Evolutionary conservation across 2,113 vertebrate genomes (phyloP).

Genomic region (Proteles cristata): DNA sequence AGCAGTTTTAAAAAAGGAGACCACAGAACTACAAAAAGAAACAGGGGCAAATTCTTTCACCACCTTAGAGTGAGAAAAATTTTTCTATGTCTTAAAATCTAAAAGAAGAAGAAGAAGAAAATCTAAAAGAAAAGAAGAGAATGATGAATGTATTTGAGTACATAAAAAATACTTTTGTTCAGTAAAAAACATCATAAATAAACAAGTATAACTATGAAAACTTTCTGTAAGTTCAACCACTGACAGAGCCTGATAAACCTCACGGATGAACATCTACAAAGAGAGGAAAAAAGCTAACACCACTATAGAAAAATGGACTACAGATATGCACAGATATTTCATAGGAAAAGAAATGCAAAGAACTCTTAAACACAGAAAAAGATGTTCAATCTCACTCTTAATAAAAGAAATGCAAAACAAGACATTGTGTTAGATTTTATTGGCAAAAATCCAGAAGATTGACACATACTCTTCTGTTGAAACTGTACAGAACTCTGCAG

Average conservation of each 20-base stretch:
- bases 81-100: not conserved
- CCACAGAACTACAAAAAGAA: not conserved
- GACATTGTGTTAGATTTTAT: constrained; percentile 18
- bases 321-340: not conserved
- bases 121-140: not conserved
- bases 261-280: not conserved
- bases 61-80: not conserved
- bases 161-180: not conserved
- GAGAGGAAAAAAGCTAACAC: not conserved
- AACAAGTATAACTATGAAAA: constrained; percentile 20
- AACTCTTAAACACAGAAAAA: not conserved
- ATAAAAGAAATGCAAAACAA: not conserved
- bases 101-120: not conserved
- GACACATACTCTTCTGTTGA: not conserved
- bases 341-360: not conserved
- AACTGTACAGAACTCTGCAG: not conserved
- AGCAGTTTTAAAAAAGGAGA: not conserved
- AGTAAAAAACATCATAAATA: not conserved
- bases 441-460: not conserved
- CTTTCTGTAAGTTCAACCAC: not conserved
- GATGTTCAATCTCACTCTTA: not conserved
- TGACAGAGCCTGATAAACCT: not conserved
- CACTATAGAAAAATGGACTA: not conserved
- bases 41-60: not conserved
- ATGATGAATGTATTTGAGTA: not conserved